Conservation (phyloP, 2,113 vertebrate species). For the Equus quagga region DNA sequence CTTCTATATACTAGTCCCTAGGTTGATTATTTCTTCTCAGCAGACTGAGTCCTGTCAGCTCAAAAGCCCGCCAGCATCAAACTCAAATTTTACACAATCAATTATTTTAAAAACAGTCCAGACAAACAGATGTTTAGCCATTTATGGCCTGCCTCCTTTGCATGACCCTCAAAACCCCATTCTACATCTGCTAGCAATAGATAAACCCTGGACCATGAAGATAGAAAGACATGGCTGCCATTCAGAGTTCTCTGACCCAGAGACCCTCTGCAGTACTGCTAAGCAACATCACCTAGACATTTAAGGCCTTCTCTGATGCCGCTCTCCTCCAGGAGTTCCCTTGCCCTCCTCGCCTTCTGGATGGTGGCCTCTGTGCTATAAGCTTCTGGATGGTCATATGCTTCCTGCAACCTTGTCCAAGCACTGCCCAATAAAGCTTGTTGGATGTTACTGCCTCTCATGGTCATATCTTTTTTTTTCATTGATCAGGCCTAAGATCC, state of each 20-base stretch:
- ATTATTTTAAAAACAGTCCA: neutral
- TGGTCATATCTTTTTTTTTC: neutral
- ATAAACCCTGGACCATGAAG: neutral
- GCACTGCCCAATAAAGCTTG: neutral
- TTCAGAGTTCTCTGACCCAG: neutral
- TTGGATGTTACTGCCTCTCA: neutral
- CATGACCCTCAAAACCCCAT: neutral
- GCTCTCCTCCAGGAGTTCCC: neutral
- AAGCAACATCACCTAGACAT: neutral
- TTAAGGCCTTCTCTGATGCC: neutral
- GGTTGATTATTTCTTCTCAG: neutral
- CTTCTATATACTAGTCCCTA: neutral
- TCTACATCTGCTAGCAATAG: neutral
- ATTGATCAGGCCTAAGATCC: neutral
- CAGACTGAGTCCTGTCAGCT: neutral
- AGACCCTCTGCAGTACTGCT: neutral
- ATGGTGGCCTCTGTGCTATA: too few relatives aligned
- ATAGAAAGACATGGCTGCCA: too few relatives aligned
- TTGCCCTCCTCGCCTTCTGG: neutral
- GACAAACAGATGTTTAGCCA: neutral
- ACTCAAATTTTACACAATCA: neutral
- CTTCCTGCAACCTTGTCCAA: neutral
- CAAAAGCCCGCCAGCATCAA: neutral
- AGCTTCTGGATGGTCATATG: neutral
- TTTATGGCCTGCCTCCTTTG: neutral